phyloP scores from a whole-genome alignment of 1,140 invertebrate species.

The Euwallacea fornicatus region DNA sequence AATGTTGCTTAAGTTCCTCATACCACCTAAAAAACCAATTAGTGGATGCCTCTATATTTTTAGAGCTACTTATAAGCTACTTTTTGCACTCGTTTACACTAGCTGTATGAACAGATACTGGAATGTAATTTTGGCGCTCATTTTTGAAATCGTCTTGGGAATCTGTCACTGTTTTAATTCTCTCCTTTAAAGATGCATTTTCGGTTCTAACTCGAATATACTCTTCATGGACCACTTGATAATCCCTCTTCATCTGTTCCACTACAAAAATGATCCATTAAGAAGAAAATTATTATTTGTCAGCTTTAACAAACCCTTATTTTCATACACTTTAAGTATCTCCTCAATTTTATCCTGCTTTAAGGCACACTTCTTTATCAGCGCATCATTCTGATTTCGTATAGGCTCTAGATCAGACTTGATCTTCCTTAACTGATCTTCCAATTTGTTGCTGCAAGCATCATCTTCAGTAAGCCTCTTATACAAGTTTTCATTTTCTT shows the following conservation, averaged over 20 bases:
- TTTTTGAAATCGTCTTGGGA: slow-evolving; percentile 59
- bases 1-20: slow-evolving; percentile 65
- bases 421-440: slow-evolving; percentile 50
- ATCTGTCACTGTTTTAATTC: slow-evolving; percentile 57
- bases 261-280: slow-evolving; percentile 48
- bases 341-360: slow-evolving; percentile 64
- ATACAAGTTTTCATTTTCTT: slow-evolving; percentile 65
- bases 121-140: slow-evolving; percentile 58
- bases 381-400: slow-evolving; percentile 63
- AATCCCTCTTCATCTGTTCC: slow-evolving; percentile 61
- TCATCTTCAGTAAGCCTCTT: slow-evolving; percentile 55
- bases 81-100: slow-evolving; percentile 65
- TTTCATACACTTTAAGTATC: slow-evolving; percentile 62
- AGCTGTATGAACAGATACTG: slow-evolving; percentile 57
- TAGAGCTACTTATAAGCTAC: slow-evolving; percentile 39
- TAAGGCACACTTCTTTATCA: slow-evolving; percentile 58
- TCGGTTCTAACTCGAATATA: slow-evolving; percentile 59
- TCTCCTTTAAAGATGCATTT: slow-evolving; percentile 59
- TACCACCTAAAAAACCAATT: slow-evolving; percentile 54
- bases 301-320: slow-evolving; percentile 52
- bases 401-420: slow-evolving; percentile 59
- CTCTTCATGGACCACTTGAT: slow-evolving; percentile 61
- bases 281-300: slow-evolving; percentile 10
- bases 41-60: slow-evolving; percentile 8
- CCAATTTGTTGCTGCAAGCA: slow-evolving; percentile 59